A percentile compares a stretch with the other conserved stretches of the same genome.
Conservation (phyloP, 30 jellyfish, hydroid and myxozoan genomes). For the Nemopilema nomurai region DNA sequence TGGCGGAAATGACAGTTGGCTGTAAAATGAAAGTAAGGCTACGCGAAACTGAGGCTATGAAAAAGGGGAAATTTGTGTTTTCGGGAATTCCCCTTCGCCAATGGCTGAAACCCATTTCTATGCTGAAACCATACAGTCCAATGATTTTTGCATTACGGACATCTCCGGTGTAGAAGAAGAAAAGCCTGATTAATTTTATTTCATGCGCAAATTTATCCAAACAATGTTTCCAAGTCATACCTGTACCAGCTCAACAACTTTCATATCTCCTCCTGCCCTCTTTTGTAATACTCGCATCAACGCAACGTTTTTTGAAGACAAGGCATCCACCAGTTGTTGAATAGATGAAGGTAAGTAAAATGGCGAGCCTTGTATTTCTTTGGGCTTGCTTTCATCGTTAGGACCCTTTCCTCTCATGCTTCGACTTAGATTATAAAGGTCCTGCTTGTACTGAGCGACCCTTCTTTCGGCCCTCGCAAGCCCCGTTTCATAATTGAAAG, state of each 20-base stretch:
- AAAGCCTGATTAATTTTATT: not conserved
- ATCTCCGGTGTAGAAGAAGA: not conserved
- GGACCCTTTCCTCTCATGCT: not conserved
- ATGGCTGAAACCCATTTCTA: too few species aligned
- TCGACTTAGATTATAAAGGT: not conserved
- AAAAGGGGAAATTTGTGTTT: not conserved
- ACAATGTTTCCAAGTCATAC: not conserved
- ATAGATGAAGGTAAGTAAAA: constrained; percentile 49
- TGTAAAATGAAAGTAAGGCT: not conserved
- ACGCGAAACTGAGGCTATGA: not conserved
- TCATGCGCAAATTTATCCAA: not conserved
- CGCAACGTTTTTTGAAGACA: constrained; percentile 21
- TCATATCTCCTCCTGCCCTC: constrained; percentile 5
- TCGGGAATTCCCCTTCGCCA: not conserved
- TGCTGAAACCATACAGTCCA: too few species aligned
- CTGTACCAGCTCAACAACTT: constrained; percentile 24
- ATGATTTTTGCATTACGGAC: too few species aligned
- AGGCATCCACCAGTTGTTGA: constrained; percentile 44
- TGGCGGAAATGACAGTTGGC: too few species aligned
- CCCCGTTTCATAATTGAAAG: constrained; percentile 34
- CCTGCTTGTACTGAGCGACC: constrained; percentile 41
- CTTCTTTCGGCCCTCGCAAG: constrained; percentile 52
- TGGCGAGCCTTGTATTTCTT: constrained; percentile 11
- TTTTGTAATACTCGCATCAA: constrained; percentile 19
- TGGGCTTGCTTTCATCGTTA: not conserved